Percentiles rank a stretch among this genome's conserved stretches.
These are phyloP conservation scores for Arctopsyche grandis DNA, from an alignment of 1,140 invertebrate genomes.

Conservation along the genomic window DNA sequence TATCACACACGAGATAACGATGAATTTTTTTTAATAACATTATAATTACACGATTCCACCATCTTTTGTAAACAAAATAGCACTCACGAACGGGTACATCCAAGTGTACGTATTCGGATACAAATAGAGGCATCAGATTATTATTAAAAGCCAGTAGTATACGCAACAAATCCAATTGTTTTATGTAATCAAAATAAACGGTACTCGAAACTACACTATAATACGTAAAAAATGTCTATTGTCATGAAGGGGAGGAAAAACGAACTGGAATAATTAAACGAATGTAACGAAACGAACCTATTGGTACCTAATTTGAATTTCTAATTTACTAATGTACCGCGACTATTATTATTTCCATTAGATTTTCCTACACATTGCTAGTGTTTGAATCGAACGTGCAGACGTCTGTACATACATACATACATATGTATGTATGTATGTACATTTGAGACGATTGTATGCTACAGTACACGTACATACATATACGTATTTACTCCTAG, in stretches of 20 bases:
- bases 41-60: not conserved
- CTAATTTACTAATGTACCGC: slow-evolving; percentile 9
- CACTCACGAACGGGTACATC: not conserved
- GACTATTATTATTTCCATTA: slow-evolving; percentile 14
- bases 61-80: not conserved
- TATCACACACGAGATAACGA: too few species aligned
- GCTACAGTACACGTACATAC: too few species aligned
- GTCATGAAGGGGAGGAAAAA: not conserved
- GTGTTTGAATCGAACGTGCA: not conserved
- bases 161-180: too few species aligned
- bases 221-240: not conserved
- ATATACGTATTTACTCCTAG: too few species aligned
- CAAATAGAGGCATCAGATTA: not conserved
- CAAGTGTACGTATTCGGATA: not conserved
- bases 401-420: not conserved
- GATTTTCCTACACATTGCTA: not conserved
- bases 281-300: slow-evolving; percentile 3
- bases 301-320: slow-evolving; percentile 23
- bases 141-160: too few species aligned
- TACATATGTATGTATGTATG: not conserved
- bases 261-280: not conserved
- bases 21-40: too few species aligned
- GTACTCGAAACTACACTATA: not conserved
- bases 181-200: not conserved
- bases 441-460: not conserved